Evolutionary conservation across 1,140 invertebrate genomes (phyloP).

Genomic region (Diprion similis): DNA sequence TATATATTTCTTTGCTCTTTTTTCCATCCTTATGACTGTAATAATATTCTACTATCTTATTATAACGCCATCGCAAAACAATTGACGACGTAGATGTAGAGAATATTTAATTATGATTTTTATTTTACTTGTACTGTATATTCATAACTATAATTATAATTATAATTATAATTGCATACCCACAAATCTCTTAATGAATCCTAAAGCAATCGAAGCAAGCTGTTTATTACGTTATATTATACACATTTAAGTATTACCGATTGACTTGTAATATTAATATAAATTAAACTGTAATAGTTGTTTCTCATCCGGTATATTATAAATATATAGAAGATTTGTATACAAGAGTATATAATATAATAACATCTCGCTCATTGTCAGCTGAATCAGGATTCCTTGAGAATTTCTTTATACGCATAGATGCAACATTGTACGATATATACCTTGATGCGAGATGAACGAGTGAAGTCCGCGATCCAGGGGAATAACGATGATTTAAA

Average conservation of each 20-base stretch:
- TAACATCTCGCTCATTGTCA: constrained; percentile 16
- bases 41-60: no score
- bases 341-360: neutral
- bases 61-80: no score
- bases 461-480: no score
- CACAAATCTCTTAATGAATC: neutral
- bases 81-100: no score
- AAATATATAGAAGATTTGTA: constrained; percentile 6
- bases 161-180: no score
- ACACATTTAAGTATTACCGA: neutral
- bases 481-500: no score
- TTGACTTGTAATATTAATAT: neutral
- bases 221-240: neutral
- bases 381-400: constrained; percentile 20
- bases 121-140: constrained; percentile 18
- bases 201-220: constrained; percentile 6
- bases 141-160: constrained; percentile 11
- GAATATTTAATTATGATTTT: constrained; percentile 9
- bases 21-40: no score
- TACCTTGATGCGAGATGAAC: no score
- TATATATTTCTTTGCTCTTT: no score
- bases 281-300: constrained; percentile 19
- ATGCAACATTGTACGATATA: neutral
- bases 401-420: constrained; percentile 7
- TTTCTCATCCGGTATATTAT: constrained; percentile 16